Evolutionary conservation across 2,888 invertebrate species (phyloP).

Genomic region (Cephonodes hylas): DNA sequence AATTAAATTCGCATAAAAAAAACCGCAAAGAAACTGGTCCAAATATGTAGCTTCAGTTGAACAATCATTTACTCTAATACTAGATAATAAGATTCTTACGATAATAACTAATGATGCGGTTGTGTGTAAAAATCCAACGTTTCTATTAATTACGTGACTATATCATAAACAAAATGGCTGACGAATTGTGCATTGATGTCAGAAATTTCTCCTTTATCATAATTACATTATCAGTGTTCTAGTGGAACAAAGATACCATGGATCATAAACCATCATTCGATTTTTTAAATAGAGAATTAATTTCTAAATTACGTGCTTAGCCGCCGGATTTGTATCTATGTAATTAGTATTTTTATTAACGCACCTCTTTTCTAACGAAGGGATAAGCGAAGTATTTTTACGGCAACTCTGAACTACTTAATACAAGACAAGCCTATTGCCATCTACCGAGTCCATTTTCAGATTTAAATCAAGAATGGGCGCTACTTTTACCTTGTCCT

Average conservation of each 20-base stretch:
- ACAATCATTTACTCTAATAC: slow-evolving; percentile 23
- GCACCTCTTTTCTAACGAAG: too few species aligned
- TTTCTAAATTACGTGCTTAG: too few species aligned
- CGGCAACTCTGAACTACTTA: too few species aligned
- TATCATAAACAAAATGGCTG: slow-evolving; percentile 10
- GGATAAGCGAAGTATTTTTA: too few species aligned
- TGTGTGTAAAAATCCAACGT: slow-evolving; percentile 14
- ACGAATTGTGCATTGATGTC: slow-evolving; percentile 11
- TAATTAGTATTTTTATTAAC: too few species aligned
- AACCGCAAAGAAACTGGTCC: slow-evolving; percentile 37
- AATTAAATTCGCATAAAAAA: slow-evolving; percentile 34
- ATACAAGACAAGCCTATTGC: too few species aligned
- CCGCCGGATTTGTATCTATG: too few species aligned
- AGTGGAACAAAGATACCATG: background rate
- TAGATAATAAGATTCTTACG: slow-evolving; percentile 13
- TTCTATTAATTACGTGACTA: slow-evolving; percentile 17
- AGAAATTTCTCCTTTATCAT: background rate
- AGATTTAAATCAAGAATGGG: too few species aligned
- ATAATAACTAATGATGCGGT: slow-evolving; percentile 17
- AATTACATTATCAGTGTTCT: background rate
- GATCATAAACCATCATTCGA: background rate
- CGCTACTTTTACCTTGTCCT: too few species aligned
- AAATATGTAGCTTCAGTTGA: slow-evolving; percentile 27
- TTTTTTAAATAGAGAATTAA: background rate
- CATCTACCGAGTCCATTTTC: too few species aligned